These are phyloP conservation scores for Oryzias curvinotus DNA, from an alignment of 2,113 vertebrate genomes.

Conservation along the genomic window DNA sequence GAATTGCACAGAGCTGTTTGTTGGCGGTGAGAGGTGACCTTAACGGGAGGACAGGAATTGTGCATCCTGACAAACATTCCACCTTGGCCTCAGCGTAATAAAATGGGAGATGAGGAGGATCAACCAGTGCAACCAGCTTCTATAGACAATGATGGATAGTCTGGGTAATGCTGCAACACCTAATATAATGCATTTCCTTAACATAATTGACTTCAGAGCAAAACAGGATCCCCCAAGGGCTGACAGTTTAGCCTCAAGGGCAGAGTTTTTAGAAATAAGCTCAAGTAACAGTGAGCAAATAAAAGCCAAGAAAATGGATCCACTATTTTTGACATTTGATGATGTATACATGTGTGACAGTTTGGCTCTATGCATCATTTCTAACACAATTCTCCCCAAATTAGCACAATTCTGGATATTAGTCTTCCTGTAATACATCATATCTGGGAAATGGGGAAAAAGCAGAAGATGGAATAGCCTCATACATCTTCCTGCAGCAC, in stretches of 20 bases:
- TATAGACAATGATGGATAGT: constrained; percentile 73
- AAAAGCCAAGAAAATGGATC: constrained; percentile 35
- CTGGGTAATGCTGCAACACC: constrained; percentile 42
- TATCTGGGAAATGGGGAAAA: neutral
- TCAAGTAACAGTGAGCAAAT: constrained; percentile 1
- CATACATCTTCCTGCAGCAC: constrained; percentile 12
- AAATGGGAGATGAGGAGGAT: constrained; percentile 59
- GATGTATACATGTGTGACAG: neutral
- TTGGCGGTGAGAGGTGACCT: constrained; percentile 61
- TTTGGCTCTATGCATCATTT: neutral
- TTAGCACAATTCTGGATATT: constrained; percentile 5
- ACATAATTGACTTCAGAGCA: constrained; percentile 72
- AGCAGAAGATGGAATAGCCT: constrained; percentile 2
- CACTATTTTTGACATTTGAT: constrained; percentile 53
- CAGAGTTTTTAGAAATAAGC: constrained; percentile 37
- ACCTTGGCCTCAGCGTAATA: constrained; percentile 42
- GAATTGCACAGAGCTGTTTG: constrained; percentile 30
- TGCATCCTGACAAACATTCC: constrained; percentile 41
- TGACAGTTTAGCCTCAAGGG: constrained; percentile 65
- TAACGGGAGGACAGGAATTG: constrained; percentile 46
- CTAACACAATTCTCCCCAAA: constrained; percentile 13
- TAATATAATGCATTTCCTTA: constrained; percentile 68
- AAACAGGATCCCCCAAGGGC: constrained; percentile 54
- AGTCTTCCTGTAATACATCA: constrained; percentile 4
- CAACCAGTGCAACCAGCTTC: constrained; percentile 55